Evolutionary conservation across 2,888 invertebrate genomes (phyloP), one percentile per base, ranked within the genome.

Genomic region (Campoplex capitator): DNA sequence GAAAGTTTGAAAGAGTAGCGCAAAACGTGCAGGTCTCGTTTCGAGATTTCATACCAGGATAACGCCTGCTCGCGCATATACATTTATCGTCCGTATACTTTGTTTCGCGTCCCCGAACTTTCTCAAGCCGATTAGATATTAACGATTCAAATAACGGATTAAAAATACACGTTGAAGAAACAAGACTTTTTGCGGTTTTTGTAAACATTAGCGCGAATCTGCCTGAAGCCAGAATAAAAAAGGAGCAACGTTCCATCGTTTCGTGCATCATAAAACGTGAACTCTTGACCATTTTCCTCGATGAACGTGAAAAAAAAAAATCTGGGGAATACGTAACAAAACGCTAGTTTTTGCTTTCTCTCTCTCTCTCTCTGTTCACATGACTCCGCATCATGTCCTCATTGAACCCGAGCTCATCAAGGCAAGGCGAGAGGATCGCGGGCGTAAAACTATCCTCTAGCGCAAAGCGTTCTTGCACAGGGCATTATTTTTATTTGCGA

Each of bases 391-490:
- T 38, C 51, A 70, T 70, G 58, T 75, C 70, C 75, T 74, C 68
- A 62, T 75, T 38, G 62, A 58, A 71, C 45, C 68, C 28, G 81
- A 73, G 68, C 87, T 88, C 88, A 88, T 90, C 88, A 88, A 88
- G 51, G 71, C 73, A 83, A 84, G 83, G 48, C 84, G 78, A 80
- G 88, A 78, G 83, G 88, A 88, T 89, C 86, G 87, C 89, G 90
- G 89, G 90, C 89, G 91, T 91, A 88, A 89, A 90, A 88, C 89
- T 90, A 88, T 88, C 79, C 80, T 84, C 83, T 84, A 45, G 90
- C 89, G 62, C 73, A 73, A 62, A 71, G 51, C 77, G 83, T 74
- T 74, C 71, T 84, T 76, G 62, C 80, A 9, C 6, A 32, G 71
- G 51, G 76, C 62, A 77, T 73, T 56, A 80, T 79, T 84, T 83